Percentiles rank a stretch among this genome's conserved stretches.
Evolutionary conservation across 2,113 vertebrate species (phyloP).

Genomic region (Pan troglodytes): DNA sequence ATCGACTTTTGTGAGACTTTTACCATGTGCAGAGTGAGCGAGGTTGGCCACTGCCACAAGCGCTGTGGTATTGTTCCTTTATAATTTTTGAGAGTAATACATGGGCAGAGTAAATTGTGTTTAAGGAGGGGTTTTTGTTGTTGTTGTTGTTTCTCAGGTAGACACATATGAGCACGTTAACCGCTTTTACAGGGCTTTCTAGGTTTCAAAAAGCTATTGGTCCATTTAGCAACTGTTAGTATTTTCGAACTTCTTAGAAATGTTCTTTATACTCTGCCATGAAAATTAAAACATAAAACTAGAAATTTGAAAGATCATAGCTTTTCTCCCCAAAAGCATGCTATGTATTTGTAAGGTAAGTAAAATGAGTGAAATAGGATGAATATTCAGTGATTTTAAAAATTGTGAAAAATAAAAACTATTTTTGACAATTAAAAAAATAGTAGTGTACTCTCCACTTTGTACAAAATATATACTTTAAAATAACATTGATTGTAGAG

Average conservation of each 20-base stretch:
- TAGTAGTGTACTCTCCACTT: background rate
- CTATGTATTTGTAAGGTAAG: background rate
- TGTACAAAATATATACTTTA: background rate
- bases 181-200: background rate
- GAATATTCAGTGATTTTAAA: background rate
- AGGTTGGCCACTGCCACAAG: background rate
- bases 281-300: constrained; percentile 5
- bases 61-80: background rate
- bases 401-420: background rate
- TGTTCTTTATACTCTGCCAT: background rate
- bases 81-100: background rate
- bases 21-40: background rate
- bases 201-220: background rate
- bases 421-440: background rate
- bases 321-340: background rate
- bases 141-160: background rate
- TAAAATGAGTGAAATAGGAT: background rate
- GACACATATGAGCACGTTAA: background rate
- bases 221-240: background rate
- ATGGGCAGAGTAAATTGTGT: background rate
- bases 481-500: background rate
- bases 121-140: background rate
- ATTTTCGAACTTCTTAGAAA: background rate
- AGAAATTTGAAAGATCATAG: background rate
- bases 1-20: background rate